These are phyloP conservation scores for Pseudorasbora parva DNA, from an alignment of 2,113 vertebrate species.

Conservation along the genomic window DNA sequence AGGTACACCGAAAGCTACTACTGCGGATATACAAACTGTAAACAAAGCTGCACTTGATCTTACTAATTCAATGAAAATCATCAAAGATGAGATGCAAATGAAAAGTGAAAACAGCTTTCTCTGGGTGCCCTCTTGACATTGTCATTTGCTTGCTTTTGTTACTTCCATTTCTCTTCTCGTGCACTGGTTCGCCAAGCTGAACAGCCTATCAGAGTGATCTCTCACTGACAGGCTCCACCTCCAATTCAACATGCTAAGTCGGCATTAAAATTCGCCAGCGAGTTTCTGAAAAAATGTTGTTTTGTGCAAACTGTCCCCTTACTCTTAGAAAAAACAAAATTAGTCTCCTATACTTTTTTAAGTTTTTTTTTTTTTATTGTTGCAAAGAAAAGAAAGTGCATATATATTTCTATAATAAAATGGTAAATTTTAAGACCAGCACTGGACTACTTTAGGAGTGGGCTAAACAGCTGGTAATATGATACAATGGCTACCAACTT, in stretches of 20 bases:
- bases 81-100: not conserved
- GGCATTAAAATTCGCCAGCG: not conserved
- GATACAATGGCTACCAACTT: not conserved
- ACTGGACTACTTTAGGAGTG: not conserved
- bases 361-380: not conserved
- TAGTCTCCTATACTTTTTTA: not conserved
- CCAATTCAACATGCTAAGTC: not conserved
- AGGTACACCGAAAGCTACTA: no score
- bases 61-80: not conserved
- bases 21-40: not conserved
- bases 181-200: not conserved
- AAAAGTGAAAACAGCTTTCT: not conserved
- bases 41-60: not conserved
- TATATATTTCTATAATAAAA: not conserved
- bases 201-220: not conserved
- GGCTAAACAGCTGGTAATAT: conserved; percentile 1
- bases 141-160: not conserved
- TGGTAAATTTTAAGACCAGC: not conserved
- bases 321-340: not conserved
- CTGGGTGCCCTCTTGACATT: not conserved
- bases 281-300: not conserved
- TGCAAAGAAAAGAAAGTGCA: no score
- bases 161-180: not conserved
- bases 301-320: not conserved
- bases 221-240: not conserved